Conservation (phyloP, 2,113 vertebrate genomes). For the Grus americana region DNA sequence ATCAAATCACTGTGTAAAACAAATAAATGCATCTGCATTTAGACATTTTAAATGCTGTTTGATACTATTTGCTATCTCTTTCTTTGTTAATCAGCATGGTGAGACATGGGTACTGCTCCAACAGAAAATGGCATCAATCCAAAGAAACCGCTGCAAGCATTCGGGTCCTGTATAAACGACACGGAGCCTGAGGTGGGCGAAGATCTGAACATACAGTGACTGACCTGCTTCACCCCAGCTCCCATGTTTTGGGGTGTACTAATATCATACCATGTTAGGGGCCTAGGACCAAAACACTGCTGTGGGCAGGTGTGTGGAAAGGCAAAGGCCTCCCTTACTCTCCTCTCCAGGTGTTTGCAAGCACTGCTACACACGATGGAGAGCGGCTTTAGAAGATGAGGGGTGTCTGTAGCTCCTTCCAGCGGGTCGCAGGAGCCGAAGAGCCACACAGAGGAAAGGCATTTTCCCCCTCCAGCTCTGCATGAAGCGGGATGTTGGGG, state of each 20-base stretch:
- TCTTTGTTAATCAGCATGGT: neutral
- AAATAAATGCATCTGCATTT: neutral
- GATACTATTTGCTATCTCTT: neutral
- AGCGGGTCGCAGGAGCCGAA: accelerated
- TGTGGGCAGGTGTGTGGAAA: neutral
- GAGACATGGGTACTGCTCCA: neutral
- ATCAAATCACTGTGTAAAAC: neutral
- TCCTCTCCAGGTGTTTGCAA: neutral
- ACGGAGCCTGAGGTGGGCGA: neutral
- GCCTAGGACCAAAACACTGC: neutral
- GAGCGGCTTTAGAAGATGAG: neutral
- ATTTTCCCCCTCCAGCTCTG: neutral
- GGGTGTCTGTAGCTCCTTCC: neutral
- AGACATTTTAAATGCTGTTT: neutral
- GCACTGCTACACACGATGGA: accelerated
- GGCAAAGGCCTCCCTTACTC: neutral
- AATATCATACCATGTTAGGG: no score
- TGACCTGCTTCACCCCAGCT: neutral
- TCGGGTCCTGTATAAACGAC: accelerated
- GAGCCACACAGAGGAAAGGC: neutral
- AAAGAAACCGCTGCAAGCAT: neutral
- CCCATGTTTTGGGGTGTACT: neutral
- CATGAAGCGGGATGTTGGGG: neutral
- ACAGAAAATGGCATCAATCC: neutral
- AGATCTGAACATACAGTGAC: neutral